phyloP scores from a whole-genome alignment of 2,797 vertebrate genomes.

The Acropternis orthonyx region DNA sequence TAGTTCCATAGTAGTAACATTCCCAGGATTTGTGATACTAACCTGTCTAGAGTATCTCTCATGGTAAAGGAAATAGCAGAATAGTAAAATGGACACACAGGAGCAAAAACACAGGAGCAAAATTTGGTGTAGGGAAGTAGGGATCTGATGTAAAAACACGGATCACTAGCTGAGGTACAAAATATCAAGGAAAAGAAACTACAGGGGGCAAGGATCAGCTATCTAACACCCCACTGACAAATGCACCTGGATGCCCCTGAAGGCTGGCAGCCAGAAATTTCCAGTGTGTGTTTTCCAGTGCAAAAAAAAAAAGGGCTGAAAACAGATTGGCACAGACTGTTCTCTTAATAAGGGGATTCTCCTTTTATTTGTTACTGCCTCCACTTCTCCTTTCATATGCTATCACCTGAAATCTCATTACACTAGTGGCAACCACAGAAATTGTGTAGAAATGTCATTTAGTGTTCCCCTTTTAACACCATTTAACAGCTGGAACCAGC shows the following conservation, averaged over 20 bases:
- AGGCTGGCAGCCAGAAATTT: background rate
- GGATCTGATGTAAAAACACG: background rate
- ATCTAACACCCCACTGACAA: accelerated
- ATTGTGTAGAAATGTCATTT: background rate
- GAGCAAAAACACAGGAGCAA: background rate
- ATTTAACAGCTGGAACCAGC: background rate
- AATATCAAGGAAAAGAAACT: background rate
- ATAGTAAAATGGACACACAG: background rate
- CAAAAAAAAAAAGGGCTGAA: background rate
- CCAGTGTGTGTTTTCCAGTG: accelerated
- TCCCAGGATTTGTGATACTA: background rate
- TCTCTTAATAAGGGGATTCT: background rate
- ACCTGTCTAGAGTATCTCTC: background rate
- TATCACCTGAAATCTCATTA: background rate
- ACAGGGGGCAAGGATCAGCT: accelerated
- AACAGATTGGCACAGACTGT: accelerated
- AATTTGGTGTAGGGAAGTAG: background rate
- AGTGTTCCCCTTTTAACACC: background rate
- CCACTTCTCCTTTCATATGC: background rate
- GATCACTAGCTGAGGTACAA: accelerated
- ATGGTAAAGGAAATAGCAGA: background rate
- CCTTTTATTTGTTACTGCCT: background rate
- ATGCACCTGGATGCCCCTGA: accelerated
- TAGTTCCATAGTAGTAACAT: background rate
- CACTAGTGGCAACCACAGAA: background rate